These are phyloP conservation scores for Petrocephalus sullivani DNA, from an alignment of 2,797 vertebrate species.

Conservation along the genomic window DNA sequence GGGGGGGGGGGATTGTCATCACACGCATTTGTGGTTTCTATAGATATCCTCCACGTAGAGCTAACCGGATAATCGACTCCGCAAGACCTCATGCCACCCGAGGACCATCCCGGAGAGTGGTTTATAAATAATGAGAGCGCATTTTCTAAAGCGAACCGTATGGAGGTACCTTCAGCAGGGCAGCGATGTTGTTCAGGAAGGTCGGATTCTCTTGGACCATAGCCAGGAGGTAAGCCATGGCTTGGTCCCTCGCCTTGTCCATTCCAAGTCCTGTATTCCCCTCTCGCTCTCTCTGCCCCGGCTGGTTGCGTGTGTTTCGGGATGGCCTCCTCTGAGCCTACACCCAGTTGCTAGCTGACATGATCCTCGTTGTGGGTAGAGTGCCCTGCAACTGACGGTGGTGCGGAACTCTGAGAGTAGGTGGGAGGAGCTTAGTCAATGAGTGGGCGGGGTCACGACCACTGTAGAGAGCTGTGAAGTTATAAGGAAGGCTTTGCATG, in stretches of 20 bases:
- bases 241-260: neutral
- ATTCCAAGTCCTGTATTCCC: neutral
- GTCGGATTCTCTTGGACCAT: slow-evolving; percentile 5
- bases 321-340: neutral
- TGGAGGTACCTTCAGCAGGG: slow-evolving; percentile 9
- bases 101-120: neutral
- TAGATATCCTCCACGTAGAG: neutral
- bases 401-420: neutral
- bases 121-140: neutral
- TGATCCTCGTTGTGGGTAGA: neutral
- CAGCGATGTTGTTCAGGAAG: slow-evolving; percentile 2
- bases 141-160: neutral
- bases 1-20: neutral
- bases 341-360: neutral
- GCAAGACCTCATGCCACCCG: neutral
- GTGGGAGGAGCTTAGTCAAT: slow-evolving; percentile 24
- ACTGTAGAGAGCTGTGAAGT: neutral
- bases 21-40: neutral
- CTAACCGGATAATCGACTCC: neutral
- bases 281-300: neutral
- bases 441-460: neutral
- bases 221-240: neutral
- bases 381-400: neutral
- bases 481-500: neutral
- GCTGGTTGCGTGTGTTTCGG: neutral